These are phyloP conservation scores for Patiria miniata DNA, from an alignment of 35 echinoderm and acorn worm genomes.

Conservation along the genomic window DNA sequence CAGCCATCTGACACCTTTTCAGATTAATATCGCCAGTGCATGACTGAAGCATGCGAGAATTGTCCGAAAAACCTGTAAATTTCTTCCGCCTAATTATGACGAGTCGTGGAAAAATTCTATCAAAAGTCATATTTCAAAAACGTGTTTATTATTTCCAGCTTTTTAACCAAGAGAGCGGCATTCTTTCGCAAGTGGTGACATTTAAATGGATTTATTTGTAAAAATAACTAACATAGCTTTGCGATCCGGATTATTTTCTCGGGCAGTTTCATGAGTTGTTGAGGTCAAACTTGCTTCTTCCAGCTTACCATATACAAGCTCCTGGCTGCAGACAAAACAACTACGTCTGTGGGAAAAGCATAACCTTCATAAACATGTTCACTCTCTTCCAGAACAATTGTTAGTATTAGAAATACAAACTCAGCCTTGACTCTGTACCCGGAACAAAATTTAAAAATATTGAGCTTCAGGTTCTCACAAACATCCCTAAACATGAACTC, in stretches of 20 bases:
- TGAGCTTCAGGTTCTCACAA: too few relatives aligned
- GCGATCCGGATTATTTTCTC: neutral
- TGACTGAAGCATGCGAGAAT: neutral
- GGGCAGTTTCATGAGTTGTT: neutral
- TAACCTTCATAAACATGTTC: neutral
- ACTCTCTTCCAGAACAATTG: neutral
- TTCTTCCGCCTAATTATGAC: neutral
- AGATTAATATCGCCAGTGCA: neutral
- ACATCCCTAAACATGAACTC: too few relatives aligned
- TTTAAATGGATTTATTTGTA: slow-evolving; percentile 18
- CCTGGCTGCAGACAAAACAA: neutral
- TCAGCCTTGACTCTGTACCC: neutral
- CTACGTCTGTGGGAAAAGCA: neutral
- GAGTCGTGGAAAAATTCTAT: neutral
- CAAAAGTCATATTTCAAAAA: slow-evolving; percentile 6
- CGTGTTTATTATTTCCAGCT: neutral
- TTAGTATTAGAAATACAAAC: neutral
- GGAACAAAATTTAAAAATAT: too few relatives aligned
- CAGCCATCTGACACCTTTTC: neutral
- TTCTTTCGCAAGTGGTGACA: slow-evolving; percentile 3
- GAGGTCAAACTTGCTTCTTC: neutral
- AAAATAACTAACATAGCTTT: slow-evolving; percentile 6
- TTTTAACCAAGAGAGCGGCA: neutral
- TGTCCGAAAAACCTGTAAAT: neutral
- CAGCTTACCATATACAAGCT: too few relatives aligned